Evolutionary conservation across 2,113 vertebrate species (phyloP).

Genomic region (Scartelaos histophorus): DNA sequence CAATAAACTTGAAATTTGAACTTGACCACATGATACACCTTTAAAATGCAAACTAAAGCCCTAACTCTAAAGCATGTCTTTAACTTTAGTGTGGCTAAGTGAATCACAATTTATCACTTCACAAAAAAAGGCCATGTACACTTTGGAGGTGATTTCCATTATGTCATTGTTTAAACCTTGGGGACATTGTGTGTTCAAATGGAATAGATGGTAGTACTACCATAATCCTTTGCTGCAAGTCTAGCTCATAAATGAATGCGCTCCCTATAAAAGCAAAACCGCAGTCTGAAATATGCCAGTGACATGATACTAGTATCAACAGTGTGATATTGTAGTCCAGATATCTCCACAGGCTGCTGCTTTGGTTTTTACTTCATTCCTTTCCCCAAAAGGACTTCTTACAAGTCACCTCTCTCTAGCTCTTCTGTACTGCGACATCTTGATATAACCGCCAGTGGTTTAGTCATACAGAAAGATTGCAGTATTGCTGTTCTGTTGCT

Average conservation of each 20-base stretch:
- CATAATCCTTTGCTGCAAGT: background rate
- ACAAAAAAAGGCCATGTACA: background rate
- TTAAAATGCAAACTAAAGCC: background rate
- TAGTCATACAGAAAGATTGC: conserved; percentile 25
- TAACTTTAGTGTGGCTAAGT: too few species aligned
- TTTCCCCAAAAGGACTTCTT: conserved; percentile 39
- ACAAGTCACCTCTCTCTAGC: background rate
- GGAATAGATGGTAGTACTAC: background rate
- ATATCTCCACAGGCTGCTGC: background rate
- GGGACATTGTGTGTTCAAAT: background rate
- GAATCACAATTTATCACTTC: too few species aligned
- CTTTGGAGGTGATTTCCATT: background rate
- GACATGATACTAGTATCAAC: background rate
- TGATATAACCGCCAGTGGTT: conserved; percentile 25
- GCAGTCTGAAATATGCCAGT: background rate
- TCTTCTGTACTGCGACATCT: conserved; percentile 67
- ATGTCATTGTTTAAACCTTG: background rate
- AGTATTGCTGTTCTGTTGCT: background rate
- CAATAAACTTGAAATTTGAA: background rate
- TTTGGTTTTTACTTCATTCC: background rate
- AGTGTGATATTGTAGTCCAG: background rate
- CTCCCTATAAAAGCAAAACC: background rate
- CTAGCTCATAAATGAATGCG: background rate
- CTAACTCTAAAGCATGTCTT: too few species aligned
- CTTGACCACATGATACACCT: background rate